Conservation (phyloP, 2,888 invertebrate genomes). For the Lacanobia wlatinum region DNA sequence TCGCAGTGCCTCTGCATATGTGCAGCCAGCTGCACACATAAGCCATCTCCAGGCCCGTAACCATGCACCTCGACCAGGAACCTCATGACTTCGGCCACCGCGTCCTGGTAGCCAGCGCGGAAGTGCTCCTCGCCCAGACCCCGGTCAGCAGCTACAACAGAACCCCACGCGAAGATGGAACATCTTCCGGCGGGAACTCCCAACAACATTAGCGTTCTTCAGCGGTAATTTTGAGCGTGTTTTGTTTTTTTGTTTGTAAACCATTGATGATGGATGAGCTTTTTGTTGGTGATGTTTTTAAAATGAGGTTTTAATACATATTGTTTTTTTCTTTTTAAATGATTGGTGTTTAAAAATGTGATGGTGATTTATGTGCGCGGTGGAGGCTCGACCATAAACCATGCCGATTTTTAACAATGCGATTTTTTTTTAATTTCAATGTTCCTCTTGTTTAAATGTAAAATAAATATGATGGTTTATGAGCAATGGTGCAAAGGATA, state of each 20-base stretch:
- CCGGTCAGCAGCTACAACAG: conserved; percentile 84
- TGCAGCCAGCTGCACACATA: conserved; percentile 95
- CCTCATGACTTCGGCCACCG: conserved; percentile 96
- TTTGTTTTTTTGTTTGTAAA: conserved; percentile 62
- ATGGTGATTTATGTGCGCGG: background rate
- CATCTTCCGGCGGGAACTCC: conserved; percentile 79
- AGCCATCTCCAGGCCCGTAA: conserved; percentile 94
- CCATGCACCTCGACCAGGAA: conserved; percentile 97
- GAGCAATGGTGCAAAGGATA: conserved; percentile 20
- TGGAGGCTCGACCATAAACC: conserved; percentile 48
- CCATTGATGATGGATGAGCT: conserved; percentile 39
- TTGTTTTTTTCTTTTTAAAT: background rate
- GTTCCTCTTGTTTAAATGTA: background rate
- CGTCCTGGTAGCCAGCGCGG: conserved; percentile 97
- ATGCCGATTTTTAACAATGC: conserved; percentile 1
- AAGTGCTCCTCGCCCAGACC: conserved; percentile 86
- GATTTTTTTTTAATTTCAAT: background rate
- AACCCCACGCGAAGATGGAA: conserved; percentile 81
- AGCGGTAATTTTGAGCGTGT: conserved; percentile 64
- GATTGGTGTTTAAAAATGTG: background rate
- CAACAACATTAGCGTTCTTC: conserved; percentile 81
- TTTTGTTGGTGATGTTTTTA: conserved; percentile 5
- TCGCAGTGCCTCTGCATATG: conserved; percentile 97
- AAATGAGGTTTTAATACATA: background rate
- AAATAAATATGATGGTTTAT: conserved; percentile 42